Percentiles rank a stretch among this genome's conserved stretches.
These are phyloP conservation scores for Drosophila emarginata DNA, from an alignment of 2,888 invertebrate genomes.

Conservation along the genomic window DNA sequence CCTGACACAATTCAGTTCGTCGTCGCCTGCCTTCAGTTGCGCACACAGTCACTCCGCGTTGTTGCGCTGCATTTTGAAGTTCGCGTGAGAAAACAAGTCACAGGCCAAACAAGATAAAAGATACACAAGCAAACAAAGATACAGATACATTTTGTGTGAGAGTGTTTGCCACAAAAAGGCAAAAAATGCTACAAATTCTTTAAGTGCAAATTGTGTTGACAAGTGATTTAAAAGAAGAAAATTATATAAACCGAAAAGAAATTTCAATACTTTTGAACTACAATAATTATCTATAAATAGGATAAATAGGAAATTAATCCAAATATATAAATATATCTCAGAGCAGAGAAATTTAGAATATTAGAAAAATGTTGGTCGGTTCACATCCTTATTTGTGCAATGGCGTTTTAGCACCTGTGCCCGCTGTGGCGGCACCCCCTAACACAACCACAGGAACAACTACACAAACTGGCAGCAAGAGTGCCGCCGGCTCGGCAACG, in stretches of 20 bases:
- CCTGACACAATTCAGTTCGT: constrained; percentile 81
- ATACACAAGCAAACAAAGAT: constrained; percentile 33
- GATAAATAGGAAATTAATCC: background rate
- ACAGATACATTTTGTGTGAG: constrained; percentile 27
- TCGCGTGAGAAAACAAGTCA: constrained; percentile 40
- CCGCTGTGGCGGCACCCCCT: constrained; percentile 55
- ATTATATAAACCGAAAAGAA: too few relatives aligned
- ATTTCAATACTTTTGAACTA: constrained; percentile 17
- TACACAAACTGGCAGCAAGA: constrained; percentile 72
- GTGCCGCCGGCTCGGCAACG: constrained; percentile 86
- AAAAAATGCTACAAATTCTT: constrained; percentile 51
- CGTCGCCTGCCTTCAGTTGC: constrained; percentile 82
- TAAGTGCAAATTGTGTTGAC: constrained; percentile 64
- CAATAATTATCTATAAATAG: too few relatives aligned
- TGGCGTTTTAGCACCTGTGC: constrained; percentile 63
- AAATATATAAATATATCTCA: constrained; percentile 14
- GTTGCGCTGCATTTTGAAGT: constrained; percentile 42
- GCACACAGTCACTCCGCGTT: constrained; percentile 79
- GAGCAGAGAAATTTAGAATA: background rate
- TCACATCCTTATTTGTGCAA: constrained; percentile 80
- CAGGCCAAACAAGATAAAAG: constrained; percentile 23
- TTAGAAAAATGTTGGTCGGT: constrained; percentile 73
- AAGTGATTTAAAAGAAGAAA: constrained; percentile 51
- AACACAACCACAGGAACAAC: constrained; percentile 83
- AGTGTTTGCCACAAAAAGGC: constrained; percentile 29